These are phyloP conservation scores for Sussaba pulchella DNA, from an alignment of 2,888 invertebrate genomes.

Conservation along the genomic window DNA sequence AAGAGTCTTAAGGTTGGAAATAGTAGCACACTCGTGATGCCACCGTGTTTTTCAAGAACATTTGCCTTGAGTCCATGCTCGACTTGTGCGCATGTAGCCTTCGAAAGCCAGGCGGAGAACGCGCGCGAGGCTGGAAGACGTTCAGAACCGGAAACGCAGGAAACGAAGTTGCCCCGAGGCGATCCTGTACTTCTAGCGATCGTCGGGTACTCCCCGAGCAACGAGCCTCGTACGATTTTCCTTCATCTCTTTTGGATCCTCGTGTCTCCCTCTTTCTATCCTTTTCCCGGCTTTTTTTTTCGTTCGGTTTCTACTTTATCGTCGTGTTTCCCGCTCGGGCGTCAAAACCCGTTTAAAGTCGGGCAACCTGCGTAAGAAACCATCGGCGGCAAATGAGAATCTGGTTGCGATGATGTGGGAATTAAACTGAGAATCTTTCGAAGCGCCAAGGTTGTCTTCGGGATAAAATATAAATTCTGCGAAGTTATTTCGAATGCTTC, in stretches of 20 bases:
- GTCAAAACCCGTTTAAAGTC: conserved; percentile 66
- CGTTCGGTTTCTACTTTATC: conserved; percentile 40
- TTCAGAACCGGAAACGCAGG: conserved; percentile 72
- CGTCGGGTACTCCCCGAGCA: conserved; percentile 39
- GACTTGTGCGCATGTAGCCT: background rate
- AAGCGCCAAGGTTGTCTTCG: conserved; percentile 2
- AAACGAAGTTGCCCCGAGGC: conserved; percentile 67
- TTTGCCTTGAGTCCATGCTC: conserved; percentile 42
- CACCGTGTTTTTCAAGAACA: conserved; percentile 28
- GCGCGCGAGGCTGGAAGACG: conserved; percentile 44
- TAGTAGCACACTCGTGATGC: conserved; percentile 19
- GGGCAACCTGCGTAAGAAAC: conserved; percentile 51
- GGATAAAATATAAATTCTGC: background rate
- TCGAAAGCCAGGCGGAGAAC: conserved; percentile 21
- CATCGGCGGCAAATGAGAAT: conserved; percentile 11
- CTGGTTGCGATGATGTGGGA: background rate
- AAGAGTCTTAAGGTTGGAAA: background rate
- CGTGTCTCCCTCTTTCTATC: conserved; percentile 8
- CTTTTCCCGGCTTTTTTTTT: conserved; percentile 18
- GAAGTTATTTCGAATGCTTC: conserved; percentile 14
- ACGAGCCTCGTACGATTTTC: conserved; percentile 59
- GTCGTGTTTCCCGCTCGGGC: conserved; percentile 36
- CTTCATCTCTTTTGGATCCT: conserved; percentile 4
- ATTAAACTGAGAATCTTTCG: background rate
- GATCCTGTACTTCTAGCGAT: conserved; percentile 47